phyloP scores from a whole-genome alignment of 2,113 vertebrate genomes.

The Pseudopodoces humilis region DNA sequence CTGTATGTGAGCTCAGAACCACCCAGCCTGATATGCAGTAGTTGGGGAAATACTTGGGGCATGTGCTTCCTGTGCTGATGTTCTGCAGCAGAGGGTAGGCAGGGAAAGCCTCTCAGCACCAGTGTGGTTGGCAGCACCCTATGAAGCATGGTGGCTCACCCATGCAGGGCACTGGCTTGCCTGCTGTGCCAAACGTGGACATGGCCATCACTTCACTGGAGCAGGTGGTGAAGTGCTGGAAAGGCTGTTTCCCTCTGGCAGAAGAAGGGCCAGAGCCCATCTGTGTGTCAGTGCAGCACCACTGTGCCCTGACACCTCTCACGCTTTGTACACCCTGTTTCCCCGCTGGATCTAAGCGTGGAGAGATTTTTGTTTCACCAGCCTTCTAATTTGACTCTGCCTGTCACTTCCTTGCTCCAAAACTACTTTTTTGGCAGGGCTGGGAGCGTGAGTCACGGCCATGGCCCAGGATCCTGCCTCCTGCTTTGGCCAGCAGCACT shows the following conservation, averaged over 20 bases:
- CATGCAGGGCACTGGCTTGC: background rate
- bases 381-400: slow-evolving; percentile 23
- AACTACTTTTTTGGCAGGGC: slow-evolving; percentile 73
- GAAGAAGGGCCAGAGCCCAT: background rate
- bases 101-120: background rate
- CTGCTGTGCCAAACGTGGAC: background rate
- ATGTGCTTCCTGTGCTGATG: background rate
- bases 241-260: background rate
- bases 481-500: background rate
- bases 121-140: background rate
- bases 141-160: fast-evolving
- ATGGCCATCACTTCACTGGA: fast-evolving
- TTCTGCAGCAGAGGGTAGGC: background rate
- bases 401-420: slow-evolving; percentile 48
- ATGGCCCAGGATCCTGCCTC: slow-evolving; percentile 11
- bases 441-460: slow-evolving; percentile 32
- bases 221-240: background rate
- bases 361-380: background rate
- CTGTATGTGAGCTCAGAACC: background rate
- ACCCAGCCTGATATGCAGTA: background rate
- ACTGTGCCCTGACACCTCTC: background rate
- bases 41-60: background rate
- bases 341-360: background rate
- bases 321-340: background rate
- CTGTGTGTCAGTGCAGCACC: background rate